Evolutionary conservation across 2,888 invertebrate genomes (phyloP), one percentile per base, ranked within the genome.

Genomic region (Hypomecis punctinalis): DNA sequence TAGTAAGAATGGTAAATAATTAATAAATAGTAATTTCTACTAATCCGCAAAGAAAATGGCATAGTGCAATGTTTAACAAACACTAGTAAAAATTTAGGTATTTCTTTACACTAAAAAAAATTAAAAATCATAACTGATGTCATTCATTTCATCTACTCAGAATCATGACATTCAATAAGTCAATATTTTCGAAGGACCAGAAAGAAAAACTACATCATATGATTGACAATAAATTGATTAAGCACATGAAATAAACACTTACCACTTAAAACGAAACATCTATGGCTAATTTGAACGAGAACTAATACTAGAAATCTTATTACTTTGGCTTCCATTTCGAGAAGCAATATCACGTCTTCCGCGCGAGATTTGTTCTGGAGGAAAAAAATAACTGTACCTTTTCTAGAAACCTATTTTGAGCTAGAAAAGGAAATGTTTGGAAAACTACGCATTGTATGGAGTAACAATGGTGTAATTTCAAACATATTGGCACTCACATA

Each of bases 261-360:
- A 88, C 88, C 88, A 58, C 79, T 75, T 58, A 76, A 66, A 64
- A 82, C 76, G 45, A 68, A 65, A 63, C 11, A 54, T 58, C 65
- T 65, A 66, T 58, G 43, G 71, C 69, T 73, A 70, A 62, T 64
- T 74, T 69, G 63, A 55, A 75, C 40, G 48, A 72, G 46, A 68
- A 72, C 40, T 64, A 78, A 57, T 72, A 72, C 60, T 72, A 75
- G 65, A 51, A 74, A 66, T 70, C 66, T 74, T 45, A 70, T 23
- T 40, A 63, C 51, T 49, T 56, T 46, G 13, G 48, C 45, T 52
- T 48, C 53, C 61, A 66, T 66, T 52, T 52, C 40, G 10, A 23
- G 6, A 39, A 40, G 10, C 47, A 49, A 66, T 63, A 45, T 60
- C 48, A 58, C 60, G 56, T 55, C 43, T 59, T 61, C 37, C 13